phyloP scores from a whole-genome alignment of 2,113 vertebrate genomes.

The Dasyurus viverrinus region DNA sequence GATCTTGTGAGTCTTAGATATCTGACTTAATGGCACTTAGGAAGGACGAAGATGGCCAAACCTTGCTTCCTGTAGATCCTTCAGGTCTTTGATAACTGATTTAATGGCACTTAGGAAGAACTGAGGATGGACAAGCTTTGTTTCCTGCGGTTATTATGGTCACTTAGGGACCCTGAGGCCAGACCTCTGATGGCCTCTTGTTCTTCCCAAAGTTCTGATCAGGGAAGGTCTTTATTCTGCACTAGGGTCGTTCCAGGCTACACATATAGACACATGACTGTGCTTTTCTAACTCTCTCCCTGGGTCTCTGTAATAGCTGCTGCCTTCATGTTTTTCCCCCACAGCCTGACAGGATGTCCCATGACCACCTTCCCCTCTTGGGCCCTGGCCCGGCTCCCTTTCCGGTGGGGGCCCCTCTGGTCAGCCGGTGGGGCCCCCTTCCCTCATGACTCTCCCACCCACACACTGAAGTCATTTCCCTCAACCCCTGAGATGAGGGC shows the following conservation, averaged over 20 bases:
- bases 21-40: too few species aligned
- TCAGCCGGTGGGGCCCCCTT: neutral
- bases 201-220: neutral
- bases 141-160: neutral
- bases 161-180: neutral
- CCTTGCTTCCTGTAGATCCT: neutral
- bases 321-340: neutral
- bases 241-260: neutral
- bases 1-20: too few species aligned
- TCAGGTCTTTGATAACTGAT: neutral
- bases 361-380: slow-evolving; percentile 37
- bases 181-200: neutral
- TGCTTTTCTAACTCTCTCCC: neutral
- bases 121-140: neutral
- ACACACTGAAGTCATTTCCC: neutral
- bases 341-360: slow-evolving; percentile 57
- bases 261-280: neutral
- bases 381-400: neutral
- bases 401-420: slow-evolving; percentile 25
- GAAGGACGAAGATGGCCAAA: too few species aligned
- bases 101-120: neutral
- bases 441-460: neutral
- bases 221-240: neutral
- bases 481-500: neutral
- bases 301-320: neutral